Base-by-base conservation (phyloP, 2,797 vertebrate species). In the Dendrocincla tyrannina region DNA sequence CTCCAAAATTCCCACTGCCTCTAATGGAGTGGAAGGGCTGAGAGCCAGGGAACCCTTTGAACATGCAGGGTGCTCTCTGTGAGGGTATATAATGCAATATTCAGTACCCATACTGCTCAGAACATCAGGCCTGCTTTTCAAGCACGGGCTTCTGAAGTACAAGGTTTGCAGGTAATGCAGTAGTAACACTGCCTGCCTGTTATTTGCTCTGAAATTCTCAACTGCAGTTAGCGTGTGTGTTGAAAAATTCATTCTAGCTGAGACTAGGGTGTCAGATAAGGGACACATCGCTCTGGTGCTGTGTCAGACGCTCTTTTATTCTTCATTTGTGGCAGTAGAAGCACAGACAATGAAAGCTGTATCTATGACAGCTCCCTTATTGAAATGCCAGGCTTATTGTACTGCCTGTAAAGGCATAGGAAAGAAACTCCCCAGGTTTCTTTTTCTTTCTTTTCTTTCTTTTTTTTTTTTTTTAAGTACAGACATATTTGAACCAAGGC, bases 401-500 rank as follows among this genome's bases (percentile, higher is more conserved):
- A 53, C 44, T 56, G 41, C 35, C 79, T 91, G 42, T 55, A 93
- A 73, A 87, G n/a, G 49, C 64, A 67, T 1, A 85, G 18, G 17
- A 91, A 84, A 94, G 30, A 90, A 84, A 72, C 30, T 50, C 63
- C 37, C n/a, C 66, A 46, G 56, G 56, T 69, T 79, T 84, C 37
- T 60, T 77, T 79, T 33, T 42, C 19, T 42, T 47, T 35, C 11
- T n/a, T 49, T 52, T 28, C 15, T 50, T 50, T 50, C 14, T 10
- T 46, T n/a, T 47, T 20, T 16, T 35, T 27, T 32, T 56, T 44
- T 35, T 62, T 35, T 32, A 63, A 70, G 37, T 60, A 46, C 53
- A 86, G 85, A 68, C 49, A 58, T 88, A 44, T 86, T 92, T 95
- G 73, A 93, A 89, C 33, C 39, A 73, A 78, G 62, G 73, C 73